A percentile compares a stretch with the other conserved stretches of the same genome.
phyloP scores from a whole-genome alignment of 2,113 vertebrate species.

The Ranitomeya imitator region DNA sequence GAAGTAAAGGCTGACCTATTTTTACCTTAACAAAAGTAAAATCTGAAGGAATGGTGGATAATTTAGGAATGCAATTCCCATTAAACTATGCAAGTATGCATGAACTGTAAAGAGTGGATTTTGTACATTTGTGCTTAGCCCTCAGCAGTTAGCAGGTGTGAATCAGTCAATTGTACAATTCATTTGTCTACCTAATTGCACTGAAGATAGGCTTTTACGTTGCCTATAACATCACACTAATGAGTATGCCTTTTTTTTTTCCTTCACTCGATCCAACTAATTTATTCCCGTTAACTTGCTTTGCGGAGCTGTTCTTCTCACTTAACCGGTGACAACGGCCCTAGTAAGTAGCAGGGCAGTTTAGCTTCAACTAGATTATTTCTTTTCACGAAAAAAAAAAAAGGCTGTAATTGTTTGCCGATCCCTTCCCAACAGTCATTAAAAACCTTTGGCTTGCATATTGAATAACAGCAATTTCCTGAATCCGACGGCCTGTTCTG shows the following conservation, averaged over 20 bases:
- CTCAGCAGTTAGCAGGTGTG: constrained; percentile 86
- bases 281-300: constrained; percentile 90
- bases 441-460: constrained; percentile 81
- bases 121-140: constrained; percentile 73
- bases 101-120: constrained; percentile 83
- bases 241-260: constrained; percentile 74
- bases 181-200: constrained; percentile 92
- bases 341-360: constrained; percentile 74
- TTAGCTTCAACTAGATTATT: constrained; percentile 83
- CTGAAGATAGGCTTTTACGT: constrained; percentile 85
- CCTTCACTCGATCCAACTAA: constrained; percentile 81
- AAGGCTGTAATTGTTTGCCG: constrained; percentile 82
- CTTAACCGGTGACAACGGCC: constrained; percentile 80
- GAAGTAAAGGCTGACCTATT: constrained; percentile 57
- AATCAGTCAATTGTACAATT: constrained; percentile 86
- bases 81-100: constrained; percentile 85
- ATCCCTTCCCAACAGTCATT: constrained; percentile 82
- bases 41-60: constrained; percentile 72
- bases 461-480: constrained; percentile 86
- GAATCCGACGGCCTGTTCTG: constrained; percentile 77
- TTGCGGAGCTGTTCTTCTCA: constrained; percentile 82
- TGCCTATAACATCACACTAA: constrained; percentile 88
- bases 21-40: constrained; percentile 68
- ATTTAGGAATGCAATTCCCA: constrained; percentile 76
- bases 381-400: constrained; percentile 74